Base-by-base conservation (phyloP, 1,140 invertebrate genomes). In the Temnothorax longispinosus region DNA sequence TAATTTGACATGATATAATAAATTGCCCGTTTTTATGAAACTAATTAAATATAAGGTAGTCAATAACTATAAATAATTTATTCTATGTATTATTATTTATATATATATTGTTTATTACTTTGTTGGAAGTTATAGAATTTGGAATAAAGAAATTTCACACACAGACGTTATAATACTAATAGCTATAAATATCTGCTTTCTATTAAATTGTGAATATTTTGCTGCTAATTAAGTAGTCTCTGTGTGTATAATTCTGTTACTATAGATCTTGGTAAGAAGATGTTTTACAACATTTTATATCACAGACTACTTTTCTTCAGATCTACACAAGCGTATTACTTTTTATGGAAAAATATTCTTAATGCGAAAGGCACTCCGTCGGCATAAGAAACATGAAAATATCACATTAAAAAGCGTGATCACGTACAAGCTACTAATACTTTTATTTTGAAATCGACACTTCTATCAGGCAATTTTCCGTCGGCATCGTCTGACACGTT, bases 401-500 rank as follows among this genome's bases (percentile, higher is more conserved):
- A 76, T 56, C 87, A 86, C 69, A 56, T 88, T 89, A 89, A 77
- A 75, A 76, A 50, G 11, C 77, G 35, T 35, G 54, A 85, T 87
- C 72, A 87, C 72, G 85, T 47, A 47, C 56, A 18, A 44, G 32
- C 13, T 21, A 54, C n/a, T 41, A 71, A 87, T 27, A 27, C 84
- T 88, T 86, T 81, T 88, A 86, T 89, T 69, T 67, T 47, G 41
- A 27, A 58, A 38, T 62, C 72, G 41, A 75, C 50, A 71, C 47
- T 71, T 84, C n/a, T 11, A 62, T 77, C 65, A 21, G 47, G 27
- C 71, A 27, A 35, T 18, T 47, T 62, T 7, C 50, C 11, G 8
- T 64, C 11, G 15, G 13, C 27, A 71, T 74, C 52, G 6, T 47
- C 27, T 64, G 67, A 74, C 11, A 47, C 32, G 27, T 54, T 27